Evolutionary conservation across 1,140 invertebrate species (phyloP).

Genomic region (Drepana arcuata): DNA sequence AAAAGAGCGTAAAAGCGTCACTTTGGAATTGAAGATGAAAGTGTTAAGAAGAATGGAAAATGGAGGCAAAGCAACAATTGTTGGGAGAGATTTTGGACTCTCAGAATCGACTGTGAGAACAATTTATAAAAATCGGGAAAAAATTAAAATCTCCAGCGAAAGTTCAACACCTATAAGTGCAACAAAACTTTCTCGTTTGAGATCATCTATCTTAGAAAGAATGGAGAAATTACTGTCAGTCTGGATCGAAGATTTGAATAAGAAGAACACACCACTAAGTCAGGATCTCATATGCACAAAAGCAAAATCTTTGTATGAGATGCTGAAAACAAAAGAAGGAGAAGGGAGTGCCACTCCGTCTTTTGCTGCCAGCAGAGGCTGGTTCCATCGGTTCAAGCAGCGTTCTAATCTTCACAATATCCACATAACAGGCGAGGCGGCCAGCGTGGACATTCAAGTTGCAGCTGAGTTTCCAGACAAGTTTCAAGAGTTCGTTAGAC

Average conservation of each 20-base stretch:
- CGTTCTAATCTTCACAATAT: constrained; percentile 16
- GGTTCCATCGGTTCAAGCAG: constrained; percentile 13
- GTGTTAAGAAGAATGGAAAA: constrained; percentile 18
- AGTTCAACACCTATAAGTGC: constrained; percentile 14
- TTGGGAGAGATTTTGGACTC: constrained; percentile 17
- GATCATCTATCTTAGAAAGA: constrained; percentile 13
- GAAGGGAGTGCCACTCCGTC: constrained; percentile 11
- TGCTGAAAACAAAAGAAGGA: constrained; percentile 11
- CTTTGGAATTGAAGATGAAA: constrained; percentile 15
- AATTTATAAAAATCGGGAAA: constrained; percentile 15
- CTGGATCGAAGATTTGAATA: constrained; percentile 19
- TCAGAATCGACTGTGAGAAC: constrained; percentile 18
- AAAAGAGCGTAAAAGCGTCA: constrained; percentile 19
- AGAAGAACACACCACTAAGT: constrained; percentile 16
- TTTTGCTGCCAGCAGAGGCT: constrained; percentile 24
- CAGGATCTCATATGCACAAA: constrained; percentile 14
- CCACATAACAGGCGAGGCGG: constrained; percentile 24
- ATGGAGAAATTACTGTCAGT: constrained; percentile 13
- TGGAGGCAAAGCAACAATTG: constrained; percentile 19
- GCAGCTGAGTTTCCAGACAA: constrained; percentile 32
- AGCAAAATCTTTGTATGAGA: constrained; percentile 16
- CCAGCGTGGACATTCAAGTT: constrained; percentile 32
- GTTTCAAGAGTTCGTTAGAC: constrained; percentile 42
- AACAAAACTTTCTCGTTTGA: constrained; percentile 13
- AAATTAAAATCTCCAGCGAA: constrained; percentile 13